Conservation (phyloP, 92 coral and sea anemone genomes). For the Porites rus region DNA sequence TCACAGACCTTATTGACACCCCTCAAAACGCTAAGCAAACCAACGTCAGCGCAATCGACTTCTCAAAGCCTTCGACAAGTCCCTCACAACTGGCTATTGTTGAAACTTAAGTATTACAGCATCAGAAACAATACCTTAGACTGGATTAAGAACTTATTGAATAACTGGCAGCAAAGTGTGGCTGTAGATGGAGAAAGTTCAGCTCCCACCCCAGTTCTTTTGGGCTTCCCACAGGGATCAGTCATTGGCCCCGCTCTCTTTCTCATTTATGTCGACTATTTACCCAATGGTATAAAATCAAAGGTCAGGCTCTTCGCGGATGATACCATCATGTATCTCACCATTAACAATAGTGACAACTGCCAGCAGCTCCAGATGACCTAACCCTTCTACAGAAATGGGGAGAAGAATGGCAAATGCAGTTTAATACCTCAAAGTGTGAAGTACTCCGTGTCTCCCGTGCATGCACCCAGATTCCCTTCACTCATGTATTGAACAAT, state of each 20-base stretch:
- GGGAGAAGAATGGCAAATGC: too few species aligned
- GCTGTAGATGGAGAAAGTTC: conserved; percentile 4
- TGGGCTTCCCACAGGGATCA: neutral
- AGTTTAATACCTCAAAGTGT: neutral
- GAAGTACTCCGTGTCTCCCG: neutral
- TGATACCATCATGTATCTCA: neutral
- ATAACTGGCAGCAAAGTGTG: conserved; percentile 21
- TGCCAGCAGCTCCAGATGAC: too few species aligned
- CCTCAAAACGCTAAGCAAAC: conserved; percentile 6
- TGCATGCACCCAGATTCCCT: neutral
- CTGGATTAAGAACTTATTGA: conserved; percentile 25
- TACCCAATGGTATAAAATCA: neutral
- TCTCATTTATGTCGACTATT: neutral
- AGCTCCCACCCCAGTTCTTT: neutral
- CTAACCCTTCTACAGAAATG: too few species aligned
- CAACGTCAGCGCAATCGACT: conserved; percentile 25
- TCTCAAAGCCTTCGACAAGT: conserved; percentile 3
- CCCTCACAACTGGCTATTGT: conserved; percentile 10
- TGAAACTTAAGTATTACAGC: conserved; percentile 10
- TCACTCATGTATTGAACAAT: neutral
- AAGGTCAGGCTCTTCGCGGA: neutral
- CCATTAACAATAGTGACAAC: neutral
- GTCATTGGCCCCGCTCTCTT: neutral
- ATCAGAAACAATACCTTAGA: conserved; percentile 15
- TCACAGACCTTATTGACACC: neutral